A percentile compares a stretch with the other conserved stretches of the same genome.
phyloP scores from a whole-genome alignment of 2,888 invertebrate genomes.

The Tinea trinotella region DNA sequence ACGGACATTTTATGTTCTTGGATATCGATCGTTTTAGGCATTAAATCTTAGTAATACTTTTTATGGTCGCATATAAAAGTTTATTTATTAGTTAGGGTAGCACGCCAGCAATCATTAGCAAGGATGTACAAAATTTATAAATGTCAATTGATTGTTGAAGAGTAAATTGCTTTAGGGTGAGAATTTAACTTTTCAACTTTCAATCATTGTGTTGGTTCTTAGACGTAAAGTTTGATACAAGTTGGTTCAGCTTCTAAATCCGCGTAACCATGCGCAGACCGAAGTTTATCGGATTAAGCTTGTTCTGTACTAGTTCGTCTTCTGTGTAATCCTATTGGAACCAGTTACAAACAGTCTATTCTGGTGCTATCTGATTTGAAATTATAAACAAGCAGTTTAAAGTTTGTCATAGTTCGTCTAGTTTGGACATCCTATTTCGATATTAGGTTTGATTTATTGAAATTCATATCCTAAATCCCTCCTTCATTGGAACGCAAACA shows the following conservation, averaged over 20 bases:
- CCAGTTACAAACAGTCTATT: conserved; percentile 27
- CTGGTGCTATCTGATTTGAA: conserved; percentile 44
- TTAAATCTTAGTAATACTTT: neutral
- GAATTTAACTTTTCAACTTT: conserved; percentile 11
- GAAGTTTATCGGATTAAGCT: conserved; percentile 58
- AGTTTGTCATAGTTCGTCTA: conserved; percentile 5
- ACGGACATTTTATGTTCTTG: conserved; percentile 6
- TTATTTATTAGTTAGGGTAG: conserved; percentile 3
- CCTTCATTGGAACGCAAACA: conserved; percentile 6
- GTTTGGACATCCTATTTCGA: neutral
- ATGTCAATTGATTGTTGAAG: neutral
- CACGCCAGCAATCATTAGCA: neutral
- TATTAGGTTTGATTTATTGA: conserved; percentile 7
- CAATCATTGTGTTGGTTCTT: conserved; percentile 13
- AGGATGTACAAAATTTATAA: neutral
- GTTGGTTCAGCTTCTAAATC: conserved; percentile 50
- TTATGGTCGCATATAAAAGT: neutral
- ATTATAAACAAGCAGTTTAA: conserved; percentile 48
- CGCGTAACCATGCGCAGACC: conserved; percentile 54
- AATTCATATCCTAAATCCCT: conserved; percentile 2
- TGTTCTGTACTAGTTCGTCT: conserved; percentile 43
- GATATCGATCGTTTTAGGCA: conserved; percentile 4
- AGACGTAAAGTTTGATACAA: conserved; percentile 13
- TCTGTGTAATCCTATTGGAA: conserved; percentile 42
- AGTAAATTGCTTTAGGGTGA: neutral